phyloP scores from a whole-genome alignment of 2,113 vertebrate genomes.

The Rissa tridactyla region DNA sequence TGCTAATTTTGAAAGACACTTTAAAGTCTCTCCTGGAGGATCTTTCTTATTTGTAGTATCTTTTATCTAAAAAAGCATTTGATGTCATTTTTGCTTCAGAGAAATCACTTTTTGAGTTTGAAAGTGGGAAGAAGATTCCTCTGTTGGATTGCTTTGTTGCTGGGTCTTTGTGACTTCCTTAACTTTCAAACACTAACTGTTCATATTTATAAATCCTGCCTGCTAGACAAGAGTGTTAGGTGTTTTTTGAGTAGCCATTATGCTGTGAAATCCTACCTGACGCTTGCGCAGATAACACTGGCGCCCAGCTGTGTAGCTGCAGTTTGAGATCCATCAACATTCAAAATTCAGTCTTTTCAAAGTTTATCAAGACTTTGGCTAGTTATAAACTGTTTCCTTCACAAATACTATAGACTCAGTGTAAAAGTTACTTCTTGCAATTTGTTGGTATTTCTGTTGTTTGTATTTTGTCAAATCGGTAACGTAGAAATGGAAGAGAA shows the following conservation, averaged over 20 bases:
- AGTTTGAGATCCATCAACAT: neutral
- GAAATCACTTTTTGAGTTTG: slow-evolving; percentile 25
- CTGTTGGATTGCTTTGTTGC: slow-evolving; percentile 44
- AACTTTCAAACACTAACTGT: slow-evolving; percentile 26
- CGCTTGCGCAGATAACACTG: neutral
- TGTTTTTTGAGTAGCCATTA: neutral
- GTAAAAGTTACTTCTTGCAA: neutral
- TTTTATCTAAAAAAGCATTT: slow-evolving; percentile 54
- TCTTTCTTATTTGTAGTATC: slow-evolving; percentile 16
- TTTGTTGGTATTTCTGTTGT: neutral
- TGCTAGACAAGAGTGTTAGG: neutral
- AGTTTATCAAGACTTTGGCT: neutral
- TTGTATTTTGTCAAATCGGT: neutral
- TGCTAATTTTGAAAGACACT: slow-evolving; percentile 47
- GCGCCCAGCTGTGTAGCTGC: neutral
- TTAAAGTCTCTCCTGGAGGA: neutral
- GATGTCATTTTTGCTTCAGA: slow-evolving; percentile 43
- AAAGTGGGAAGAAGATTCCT: slow-evolving; percentile 37
- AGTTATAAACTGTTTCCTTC: neutral
- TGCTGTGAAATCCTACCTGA: slow-evolving; percentile 3
- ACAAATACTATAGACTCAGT: neutral
- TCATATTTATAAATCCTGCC: slow-evolving; percentile 41
- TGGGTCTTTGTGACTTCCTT: slow-evolving; percentile 40
- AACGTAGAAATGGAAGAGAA: neutral
- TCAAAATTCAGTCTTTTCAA: neutral